phyloP scores from a whole-genome alignment of 1,140 invertebrate genomes.

The Drosophila oshimai region DNA sequence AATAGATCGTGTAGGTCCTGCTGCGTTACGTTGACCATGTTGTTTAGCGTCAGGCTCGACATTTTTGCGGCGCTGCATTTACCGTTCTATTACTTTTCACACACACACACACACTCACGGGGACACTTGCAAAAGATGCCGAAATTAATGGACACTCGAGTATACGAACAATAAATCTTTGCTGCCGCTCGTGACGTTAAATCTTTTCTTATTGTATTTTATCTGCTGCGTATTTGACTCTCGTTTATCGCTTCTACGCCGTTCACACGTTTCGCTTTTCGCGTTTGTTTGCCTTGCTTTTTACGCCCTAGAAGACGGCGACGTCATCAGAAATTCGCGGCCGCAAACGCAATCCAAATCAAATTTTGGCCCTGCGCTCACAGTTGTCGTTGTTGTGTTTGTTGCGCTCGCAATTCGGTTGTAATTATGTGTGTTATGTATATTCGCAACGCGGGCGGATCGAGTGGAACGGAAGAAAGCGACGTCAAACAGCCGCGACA shows the following conservation, averaged over 20 bases:
- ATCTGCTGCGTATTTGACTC: conserved; percentile 48
- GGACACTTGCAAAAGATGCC: conserved; percentile 8
- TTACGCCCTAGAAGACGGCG: conserved; percentile 34
- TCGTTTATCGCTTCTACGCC: conserved; percentile 45
- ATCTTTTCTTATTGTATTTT: conserved; percentile 37
- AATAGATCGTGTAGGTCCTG: conserved; percentile 79
- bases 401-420: not conserved
- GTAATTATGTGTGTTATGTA: not conserved
- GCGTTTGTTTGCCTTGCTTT: conserved; percentile 45
- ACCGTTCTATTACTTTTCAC: conserved; percentile 55
- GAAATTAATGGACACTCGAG: conserved; percentile 33
- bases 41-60: conserved; percentile 66
- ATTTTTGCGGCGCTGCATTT: conserved; percentile 79
- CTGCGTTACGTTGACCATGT: conserved; percentile 71
- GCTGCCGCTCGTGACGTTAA: conserved; percentile 11
- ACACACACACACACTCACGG: conserved; percentile 3
- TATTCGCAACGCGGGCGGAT: conserved; percentile 17
- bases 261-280: conserved; percentile 42
- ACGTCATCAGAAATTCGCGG: conserved; percentile 38
- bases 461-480: conserved; percentile 14
- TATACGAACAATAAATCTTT: conserved; percentile 31
- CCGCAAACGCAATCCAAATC: conserved; percentile 13
- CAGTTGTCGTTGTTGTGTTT: not conserved
- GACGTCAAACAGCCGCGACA: conserved; percentile 15
- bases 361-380: not conserved